Evolutionary conservation across 2,113 vertebrate species (phyloP).

Genomic region (Psilopogon haemacephalus): DNA sequence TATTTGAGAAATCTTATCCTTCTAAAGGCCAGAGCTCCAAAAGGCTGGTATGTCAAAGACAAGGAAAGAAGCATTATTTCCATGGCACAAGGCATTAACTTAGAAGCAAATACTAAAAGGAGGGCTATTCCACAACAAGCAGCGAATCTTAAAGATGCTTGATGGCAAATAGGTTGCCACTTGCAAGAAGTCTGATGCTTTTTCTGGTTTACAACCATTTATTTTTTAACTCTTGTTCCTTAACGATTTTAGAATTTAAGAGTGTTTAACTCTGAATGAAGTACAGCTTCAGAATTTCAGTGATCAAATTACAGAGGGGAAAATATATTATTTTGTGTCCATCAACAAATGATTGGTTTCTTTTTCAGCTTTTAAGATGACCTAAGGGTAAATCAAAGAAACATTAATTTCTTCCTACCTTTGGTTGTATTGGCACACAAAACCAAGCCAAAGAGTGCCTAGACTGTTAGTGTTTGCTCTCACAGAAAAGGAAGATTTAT

Average conservation of each 20-base stretch:
- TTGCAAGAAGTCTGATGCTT: not conserved
- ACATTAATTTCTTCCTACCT: not conserved
- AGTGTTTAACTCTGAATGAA: not conserved
- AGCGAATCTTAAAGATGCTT: not conserved
- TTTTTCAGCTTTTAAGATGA: not conserved
- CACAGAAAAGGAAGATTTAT: not conserved
- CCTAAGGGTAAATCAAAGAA: not conserved
- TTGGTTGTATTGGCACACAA: not conserved
- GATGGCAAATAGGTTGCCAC: not conserved
- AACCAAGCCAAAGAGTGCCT: not conserved
- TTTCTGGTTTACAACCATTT: not conserved
- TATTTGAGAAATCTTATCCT: not conserved
- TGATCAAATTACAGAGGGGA: not conserved
- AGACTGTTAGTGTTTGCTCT: accelerated
- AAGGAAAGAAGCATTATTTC: not conserved
- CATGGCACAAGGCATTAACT: not conserved
- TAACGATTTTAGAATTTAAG: not conserved
- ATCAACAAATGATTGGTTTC: not conserved
- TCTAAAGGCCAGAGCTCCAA: not conserved
- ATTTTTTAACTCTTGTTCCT: not conserved
- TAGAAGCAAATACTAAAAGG: not conserved
- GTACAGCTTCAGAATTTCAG: not conserved
- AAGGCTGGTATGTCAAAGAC: not conserved
- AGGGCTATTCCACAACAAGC: not conserved
- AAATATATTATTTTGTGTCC: not conserved